Evolutionary conservation across 2,113 vertebrate species (phyloP).

Genomic region (Pseudorasbora parva): DNA sequence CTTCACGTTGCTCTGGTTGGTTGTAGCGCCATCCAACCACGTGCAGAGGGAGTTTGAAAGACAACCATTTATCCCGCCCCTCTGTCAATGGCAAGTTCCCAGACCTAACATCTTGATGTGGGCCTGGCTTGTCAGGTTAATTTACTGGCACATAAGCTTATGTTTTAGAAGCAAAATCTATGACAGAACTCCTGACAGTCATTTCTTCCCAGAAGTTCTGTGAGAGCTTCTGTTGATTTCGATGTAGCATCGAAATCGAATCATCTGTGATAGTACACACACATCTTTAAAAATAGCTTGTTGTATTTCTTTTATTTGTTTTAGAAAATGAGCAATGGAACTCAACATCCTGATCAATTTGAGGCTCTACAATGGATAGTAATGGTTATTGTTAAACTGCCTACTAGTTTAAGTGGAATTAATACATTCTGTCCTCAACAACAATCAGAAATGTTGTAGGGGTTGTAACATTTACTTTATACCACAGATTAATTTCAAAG

Average conservation of each 20-base stretch:
- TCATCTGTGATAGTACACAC: no score
- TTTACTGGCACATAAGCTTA: neutral
- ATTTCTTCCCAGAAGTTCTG: no score
- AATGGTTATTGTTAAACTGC: neutral
- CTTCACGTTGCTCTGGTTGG: no score
- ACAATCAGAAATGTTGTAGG: neutral
- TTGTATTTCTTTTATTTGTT: conserved; percentile 27
- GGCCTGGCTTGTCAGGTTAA: no score
- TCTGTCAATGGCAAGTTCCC: no score
- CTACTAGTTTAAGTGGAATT: neutral
- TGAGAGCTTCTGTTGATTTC: neutral
- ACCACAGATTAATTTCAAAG: conserved; percentile 3
- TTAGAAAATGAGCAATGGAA: conserved; percentile 24
- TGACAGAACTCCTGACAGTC: neutral
- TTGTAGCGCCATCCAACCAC: no score
- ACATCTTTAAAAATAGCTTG: neutral
- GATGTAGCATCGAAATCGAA: neutral
- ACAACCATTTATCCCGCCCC: no score
- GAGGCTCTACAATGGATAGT: neutral
- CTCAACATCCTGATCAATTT: conserved; percentile 33
- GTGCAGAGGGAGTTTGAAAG: no score
- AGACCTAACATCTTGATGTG: no score
- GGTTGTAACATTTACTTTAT: neutral
- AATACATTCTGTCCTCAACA: neutral
- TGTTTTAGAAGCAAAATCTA: neutral